Conservation (phyloP, 2,888 invertebrate species). For the Chelonus formosanus region DNA sequence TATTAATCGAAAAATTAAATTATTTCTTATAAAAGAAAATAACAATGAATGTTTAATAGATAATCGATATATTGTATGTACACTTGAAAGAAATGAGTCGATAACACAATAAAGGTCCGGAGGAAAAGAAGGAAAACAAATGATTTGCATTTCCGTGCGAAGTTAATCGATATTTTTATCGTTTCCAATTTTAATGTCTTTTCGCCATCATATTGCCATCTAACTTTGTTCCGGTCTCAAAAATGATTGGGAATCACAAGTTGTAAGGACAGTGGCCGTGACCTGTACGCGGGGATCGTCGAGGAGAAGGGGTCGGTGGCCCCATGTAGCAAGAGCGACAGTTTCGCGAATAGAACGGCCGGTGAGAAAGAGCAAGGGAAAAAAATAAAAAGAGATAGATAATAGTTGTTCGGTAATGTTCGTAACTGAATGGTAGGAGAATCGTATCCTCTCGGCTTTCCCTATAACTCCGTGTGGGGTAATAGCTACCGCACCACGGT, state of each 20-base stretch:
- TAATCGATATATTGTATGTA: too few relatives aligned
- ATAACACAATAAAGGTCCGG: too few relatives aligned
- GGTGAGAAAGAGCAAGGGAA: constrained; percentile 22
- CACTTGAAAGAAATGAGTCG: too few relatives aligned
- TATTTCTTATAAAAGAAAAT: too few relatives aligned
- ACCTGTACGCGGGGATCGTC: constrained; percentile 53
- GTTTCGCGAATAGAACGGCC: constrained; percentile 30
- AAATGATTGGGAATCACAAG: constrained; percentile 25
- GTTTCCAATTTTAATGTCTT: not conserved
- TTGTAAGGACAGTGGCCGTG: constrained; percentile 60
- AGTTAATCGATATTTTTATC: not conserved
- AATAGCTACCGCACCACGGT: not conserved
- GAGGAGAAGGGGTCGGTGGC: constrained; percentile 56
- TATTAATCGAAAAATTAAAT: too few relatives aligned
- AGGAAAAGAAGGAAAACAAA: not conserved
- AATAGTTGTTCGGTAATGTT: constrained; percentile 3
- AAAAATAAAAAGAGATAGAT: constrained; percentile 7
- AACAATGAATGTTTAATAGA: too few relatives aligned
- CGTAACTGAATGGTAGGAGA: not conserved
- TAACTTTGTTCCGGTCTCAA: constrained; percentile 7
- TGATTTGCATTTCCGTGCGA: not conserved
- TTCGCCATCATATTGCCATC: constrained; percentile 3
- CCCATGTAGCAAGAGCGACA: constrained; percentile 44
- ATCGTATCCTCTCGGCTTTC: constrained; percentile 1
- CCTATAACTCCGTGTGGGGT: not conserved